Base-by-base conservation (phyloP, 2,797 vertebrate genomes). In the Coccyzus lansbergi region DNA sequence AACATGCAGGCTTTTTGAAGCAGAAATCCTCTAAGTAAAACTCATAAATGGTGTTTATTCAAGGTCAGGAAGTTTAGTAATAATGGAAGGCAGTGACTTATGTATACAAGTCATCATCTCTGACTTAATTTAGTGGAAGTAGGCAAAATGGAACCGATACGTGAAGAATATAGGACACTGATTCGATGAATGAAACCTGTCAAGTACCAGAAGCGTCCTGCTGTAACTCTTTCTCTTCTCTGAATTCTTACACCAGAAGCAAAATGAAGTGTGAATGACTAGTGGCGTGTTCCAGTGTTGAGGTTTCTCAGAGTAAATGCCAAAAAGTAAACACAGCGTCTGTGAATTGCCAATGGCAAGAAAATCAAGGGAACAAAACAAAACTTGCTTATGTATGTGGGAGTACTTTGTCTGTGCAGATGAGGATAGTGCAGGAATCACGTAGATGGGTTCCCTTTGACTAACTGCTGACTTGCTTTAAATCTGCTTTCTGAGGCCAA, bases 291-390 rank as follows among this genome's bases (percentile, higher is more conserved):
- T 93, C 62, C 90, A 94, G 89, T 91, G 88, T 91, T 96, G 92
- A 92, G 88, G 87, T 95, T 96, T 96, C 91, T 97, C 90, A 92
- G 94, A 95, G 86, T 89, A 92, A 95, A 97, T 95, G 96, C 97
- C 96, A 97, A 96, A 96, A 93, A 85, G 36, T 38, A 90, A 71
- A 84, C 90, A 49, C 72, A 44, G 80, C 44, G 68, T 83, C 49
- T 95, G 3, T 55, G 64, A 93, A 77, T 92, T 93, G 95, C 92
- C 95, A 72, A 76, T 92, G 92, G 92, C 93, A 87, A 90, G 88
- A 92, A 69, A 90, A 79, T 78, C 70, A 84, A 94, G 95, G 88
- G 95, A 95, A 92, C 95, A 91, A 92, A 93, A 42, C 62, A 68
- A 38, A 74, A 49, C 80, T 85, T 71, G 74, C 83, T 85, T 71